Base-by-base conservation (phyloP, 2,113 vertebrate species). In the Petaurus breviceps region DNA sequence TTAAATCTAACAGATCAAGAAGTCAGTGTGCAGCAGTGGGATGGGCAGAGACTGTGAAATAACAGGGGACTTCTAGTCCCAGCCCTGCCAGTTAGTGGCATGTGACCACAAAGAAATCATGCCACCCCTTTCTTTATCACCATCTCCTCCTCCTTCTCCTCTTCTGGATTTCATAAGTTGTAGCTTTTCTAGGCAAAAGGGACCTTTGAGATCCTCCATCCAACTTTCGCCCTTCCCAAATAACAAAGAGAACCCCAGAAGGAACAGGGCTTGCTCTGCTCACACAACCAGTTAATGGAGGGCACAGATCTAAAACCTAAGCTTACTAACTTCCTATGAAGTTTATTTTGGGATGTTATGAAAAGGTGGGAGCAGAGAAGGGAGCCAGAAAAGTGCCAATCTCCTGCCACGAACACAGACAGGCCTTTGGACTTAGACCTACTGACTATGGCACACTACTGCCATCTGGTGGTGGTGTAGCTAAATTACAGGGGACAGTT, bases 1-100 rank as follows among this genome's bases (percentile, higher is more conserved):
- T 53, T 61, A 96, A 94, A 94, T 55, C 46, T 47, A 68, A 11
- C 96, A 16, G 61, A 94, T 24, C 3, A 37, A 93, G 43, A 91
- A 94, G 49, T 6, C 47, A 57, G 61, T 16, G 0, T 51, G 5
- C n/a, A 92, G 0, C 68, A 57, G 37, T 25, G 19, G 68, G 93
- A 97, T 25, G n/a, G 92, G 91, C 47, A 93, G 22, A 0, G 12
- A 16, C 0, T 61, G 22, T 43, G 6, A 6, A 57, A 31, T 26
- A n/a, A 28, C 1, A 24, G 52, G 46, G 23, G 50, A 23, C 14
- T 68, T 68, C 11, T 37, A 37, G 16, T 68, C 37, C 37, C 1
- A 61, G n/a, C 19, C 49, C 53, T 92, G 31, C 89, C 16, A 52
- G 3, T 52, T 90, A 46, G 91, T 89, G 49, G 50, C 31, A 7